These are phyloP conservation scores for Nowickia ferox DNA, from an alignment of 2,888 invertebrate genomes.

Conservation along the genomic window DNA sequence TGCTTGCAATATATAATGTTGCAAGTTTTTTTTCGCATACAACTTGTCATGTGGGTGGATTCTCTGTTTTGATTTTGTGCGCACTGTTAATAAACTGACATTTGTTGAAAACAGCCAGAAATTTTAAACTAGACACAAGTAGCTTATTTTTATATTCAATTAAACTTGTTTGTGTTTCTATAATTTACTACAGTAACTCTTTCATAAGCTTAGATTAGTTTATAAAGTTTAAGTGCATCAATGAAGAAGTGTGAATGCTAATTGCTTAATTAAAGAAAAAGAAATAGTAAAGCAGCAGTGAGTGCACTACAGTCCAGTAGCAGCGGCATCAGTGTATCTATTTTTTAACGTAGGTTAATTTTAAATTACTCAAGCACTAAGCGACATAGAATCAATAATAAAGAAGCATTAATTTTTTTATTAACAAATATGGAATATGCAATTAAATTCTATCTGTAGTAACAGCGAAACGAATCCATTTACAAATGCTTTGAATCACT, in stretches of 20 bases:
- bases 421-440: neutral
- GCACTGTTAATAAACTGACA: too few species aligned
- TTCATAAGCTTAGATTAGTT: neutral
- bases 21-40: too few species aligned
- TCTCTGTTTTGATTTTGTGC: too few species aligned
- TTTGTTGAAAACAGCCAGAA: too few species aligned
- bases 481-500: neutral
- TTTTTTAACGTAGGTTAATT: slow-evolving; percentile 24
- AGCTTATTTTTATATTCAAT: too few species aligned
- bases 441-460: neutral
- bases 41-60: too few species aligned
- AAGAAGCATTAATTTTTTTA: neutral
- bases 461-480: neutral
- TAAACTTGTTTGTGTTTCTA: too few species aligned
- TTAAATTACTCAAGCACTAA: neutral
- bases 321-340: neutral
- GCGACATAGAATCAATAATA: neutral
- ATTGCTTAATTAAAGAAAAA: neutral
- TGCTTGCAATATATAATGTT: too few species aligned
- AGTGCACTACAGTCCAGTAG: neutral
- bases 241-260: slow-evolving; percentile 5
- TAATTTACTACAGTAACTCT: too few species aligned
- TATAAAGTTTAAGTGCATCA: slow-evolving; percentile 4
- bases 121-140: too few species aligned
- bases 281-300: neutral